These are phyloP conservation scores for Bombus confusus DNA, from an alignment of 1,140 invertebrate genomes.

Conservation along the genomic window DNA sequence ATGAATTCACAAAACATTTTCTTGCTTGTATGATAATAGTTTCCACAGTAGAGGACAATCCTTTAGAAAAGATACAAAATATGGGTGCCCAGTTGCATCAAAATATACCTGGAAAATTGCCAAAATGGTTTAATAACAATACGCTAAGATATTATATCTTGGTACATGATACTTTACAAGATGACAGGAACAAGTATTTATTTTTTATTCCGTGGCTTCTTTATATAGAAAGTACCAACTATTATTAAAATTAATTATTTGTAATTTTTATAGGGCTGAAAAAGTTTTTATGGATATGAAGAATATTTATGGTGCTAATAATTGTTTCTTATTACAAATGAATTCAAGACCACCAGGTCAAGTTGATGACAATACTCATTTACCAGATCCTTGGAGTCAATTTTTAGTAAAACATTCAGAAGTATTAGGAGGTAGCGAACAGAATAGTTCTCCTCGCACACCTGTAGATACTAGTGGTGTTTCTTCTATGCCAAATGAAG, in stretches of 20 bases:
- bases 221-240: background rate
- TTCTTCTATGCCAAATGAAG: conserved; percentile 83
- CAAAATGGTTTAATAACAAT: conserved; percentile 94
- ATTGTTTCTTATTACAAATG: conserved; percentile 94
- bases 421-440: conserved; percentile 82
- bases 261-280: conserved; percentile 86
- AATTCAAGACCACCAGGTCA: conserved; percentile 89
- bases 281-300: conserved; percentile 92
- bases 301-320: conserved; percentile 90
- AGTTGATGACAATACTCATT: conserved; percentile 83
- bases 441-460: conserved; percentile 86
- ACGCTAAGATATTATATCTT: conserved; percentile 95
- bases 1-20: conserved; percentile 97
- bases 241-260: conserved; percentile 20
- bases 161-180: conserved; percentile 91
- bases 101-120: conserved; percentile 89
- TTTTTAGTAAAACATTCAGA: conserved; percentile 87
- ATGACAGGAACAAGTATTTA: conserved; percentile 85
- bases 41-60: conserved; percentile 91
- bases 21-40: conserved; percentile 95
- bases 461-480: conserved; percentile 83
- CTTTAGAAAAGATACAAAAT: conserved; percentile 89
- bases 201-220: conserved; percentile 6
- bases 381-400: conserved; percentile 92
- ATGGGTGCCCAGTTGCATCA: conserved; percentile 91